phyloP scores from a whole-genome alignment of 2,113 vertebrate genomes.

The Danio rerio region GRCz12tu NC_133195.1:618001-618500 shows the following conservation, averaged over 20 bases:
- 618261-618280: background rate
- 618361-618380: constrained; percentile 49
- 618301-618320: background rate
- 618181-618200: constrained; percentile 45
- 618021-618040: constrained; percentile 31
- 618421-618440: constrained; percentile 49
- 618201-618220: constrained; percentile 7
- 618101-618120: constrained; percentile 17
- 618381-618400: constrained; percentile 24
- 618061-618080: constrained; percentile 21
- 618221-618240: constrained; percentile 6
- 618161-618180: constrained; percentile 33
- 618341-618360: constrained; percentile 50
- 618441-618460: constrained; percentile 36
- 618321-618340: constrained; percentile 34
- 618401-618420: background rate
- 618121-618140: constrained; percentile 33
- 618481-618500: constrained; percentile 38
- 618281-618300: constrained; percentile 33
- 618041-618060: constrained; percentile 14
- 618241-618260: constrained; percentile 30
- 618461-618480: constrained; percentile 48
- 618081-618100: constrained; percentile 45
- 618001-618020: constrained; percentile 36
- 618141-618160: background rate